phyloP scores from a whole-genome alignment of 2,113 vertebrate species.

The Caretta caretta region DNA sequence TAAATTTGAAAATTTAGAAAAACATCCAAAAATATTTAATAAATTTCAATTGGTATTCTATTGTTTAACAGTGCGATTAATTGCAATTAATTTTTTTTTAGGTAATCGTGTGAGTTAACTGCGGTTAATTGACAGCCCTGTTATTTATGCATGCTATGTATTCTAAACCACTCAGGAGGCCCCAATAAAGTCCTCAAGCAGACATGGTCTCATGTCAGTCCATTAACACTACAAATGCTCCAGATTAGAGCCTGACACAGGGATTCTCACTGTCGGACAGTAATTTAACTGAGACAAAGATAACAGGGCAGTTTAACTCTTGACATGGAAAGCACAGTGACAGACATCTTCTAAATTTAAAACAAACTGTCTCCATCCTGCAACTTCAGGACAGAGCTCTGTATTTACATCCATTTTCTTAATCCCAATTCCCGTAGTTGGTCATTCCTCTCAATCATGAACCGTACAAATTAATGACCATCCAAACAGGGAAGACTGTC shows the following conservation, averaged over 20 bases:
- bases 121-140: too few relatives aligned
- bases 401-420: not conserved
- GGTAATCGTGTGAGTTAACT: too few relatives aligned
- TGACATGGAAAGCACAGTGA: not conserved
- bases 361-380: not conserved
- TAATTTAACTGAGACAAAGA: not conserved
- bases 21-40: too few relatives aligned
- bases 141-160: not conserved
- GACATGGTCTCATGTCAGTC: not conserved
- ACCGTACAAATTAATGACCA: not conserved
- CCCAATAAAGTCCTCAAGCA: not conserved
- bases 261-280: not conserved
- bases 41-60: too few relatives aligned
- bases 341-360: not conserved
- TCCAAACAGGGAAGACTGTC: not conserved
- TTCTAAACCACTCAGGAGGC: not conserved
- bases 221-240: not conserved
- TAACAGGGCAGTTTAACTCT: not conserved
- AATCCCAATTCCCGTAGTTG: not conserved
- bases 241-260: not conserved
- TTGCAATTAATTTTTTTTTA: too few relatives aligned
- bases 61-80: too few relatives aligned
- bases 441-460: not conserved
- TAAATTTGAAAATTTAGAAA: too few relatives aligned
- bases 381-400: fast-evolving